Conservation (phyloP, 1,140 invertebrate species). For the Drosophila pectinifera region DNA sequence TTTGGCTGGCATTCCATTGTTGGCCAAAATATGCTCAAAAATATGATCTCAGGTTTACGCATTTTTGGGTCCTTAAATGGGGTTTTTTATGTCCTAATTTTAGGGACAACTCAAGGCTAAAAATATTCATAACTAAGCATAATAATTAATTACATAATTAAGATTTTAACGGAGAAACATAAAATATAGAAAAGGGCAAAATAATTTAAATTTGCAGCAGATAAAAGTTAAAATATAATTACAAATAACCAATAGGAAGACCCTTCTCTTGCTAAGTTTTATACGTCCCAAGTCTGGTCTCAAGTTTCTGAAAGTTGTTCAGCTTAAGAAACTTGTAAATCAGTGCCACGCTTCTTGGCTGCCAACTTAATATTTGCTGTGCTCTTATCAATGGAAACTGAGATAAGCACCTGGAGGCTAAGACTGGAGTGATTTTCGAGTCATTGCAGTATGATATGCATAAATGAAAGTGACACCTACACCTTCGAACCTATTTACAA, state of each 20-base stretch:
- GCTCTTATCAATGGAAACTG: conserved; percentile 6
- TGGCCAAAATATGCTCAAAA: too few species aligned
- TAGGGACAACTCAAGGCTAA: too few species aligned
- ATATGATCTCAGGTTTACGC: too few species aligned
- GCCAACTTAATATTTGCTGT: background rate
- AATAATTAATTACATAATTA: too few species aligned
- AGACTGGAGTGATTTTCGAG: too few species aligned
- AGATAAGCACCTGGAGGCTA: conserved; percentile 15
- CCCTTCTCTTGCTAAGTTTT: background rate
- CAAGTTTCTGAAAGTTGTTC: background rate
- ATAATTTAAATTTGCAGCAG: too few species aligned
- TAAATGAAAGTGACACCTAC: background rate
- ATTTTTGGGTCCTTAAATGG: too few species aligned
- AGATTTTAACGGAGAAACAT: too few species aligned
- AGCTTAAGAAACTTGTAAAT: background rate
- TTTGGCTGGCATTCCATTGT: too few species aligned
- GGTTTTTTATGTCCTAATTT: too few species aligned
- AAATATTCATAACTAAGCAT: too few species aligned
- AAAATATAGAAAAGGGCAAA: too few species aligned
- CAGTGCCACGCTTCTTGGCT: background rate
- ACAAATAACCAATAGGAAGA: background rate
- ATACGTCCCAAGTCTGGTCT: background rate
- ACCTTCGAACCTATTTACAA: background rate
- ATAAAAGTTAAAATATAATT: background rate
- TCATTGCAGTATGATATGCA: conserved; percentile 20